Conservation (phyloP, 2,113 vertebrate species). For the Elaphurus davidianus region DNA sequence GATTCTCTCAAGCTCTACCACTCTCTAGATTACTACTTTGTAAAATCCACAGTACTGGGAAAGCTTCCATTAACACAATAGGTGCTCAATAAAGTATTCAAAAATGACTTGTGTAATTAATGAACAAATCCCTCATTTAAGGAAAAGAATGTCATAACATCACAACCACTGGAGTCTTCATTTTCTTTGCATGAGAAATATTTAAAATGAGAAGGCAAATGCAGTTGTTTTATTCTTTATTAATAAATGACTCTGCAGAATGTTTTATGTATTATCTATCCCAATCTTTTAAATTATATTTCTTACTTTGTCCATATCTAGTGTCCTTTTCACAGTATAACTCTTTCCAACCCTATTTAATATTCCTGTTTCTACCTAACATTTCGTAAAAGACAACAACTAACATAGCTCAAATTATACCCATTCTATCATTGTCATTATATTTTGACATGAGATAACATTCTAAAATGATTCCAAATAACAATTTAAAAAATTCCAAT, state of each 20-base stretch:
- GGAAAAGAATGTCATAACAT: background rate
- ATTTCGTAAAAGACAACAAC: background rate
- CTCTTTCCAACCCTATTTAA: background rate
- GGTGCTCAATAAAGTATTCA: background rate
- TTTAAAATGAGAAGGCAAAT: background rate
- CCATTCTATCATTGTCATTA: background rate
- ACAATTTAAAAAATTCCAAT: background rate
- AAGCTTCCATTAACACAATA: background rate
- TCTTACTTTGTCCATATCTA: background rate
- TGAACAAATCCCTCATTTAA: background rate
- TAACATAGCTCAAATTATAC: background rate
- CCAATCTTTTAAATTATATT: background rate
- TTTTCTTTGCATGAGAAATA: background rate
- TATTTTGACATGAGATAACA: background rate
- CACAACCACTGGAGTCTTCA: background rate
- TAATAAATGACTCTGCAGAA: background rate
- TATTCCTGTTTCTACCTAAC: background rate
- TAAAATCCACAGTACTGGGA: background rate
- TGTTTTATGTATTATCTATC: background rate
- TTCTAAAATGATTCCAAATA: background rate
- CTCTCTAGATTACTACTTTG: background rate
- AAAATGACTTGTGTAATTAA: background rate
- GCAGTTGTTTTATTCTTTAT: background rate
- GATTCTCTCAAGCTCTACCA: background rate
- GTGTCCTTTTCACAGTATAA: background rate